Evolutionary conservation across 2,888 invertebrate genomes (phyloP), one percentile per base, ranked within the genome.

Genomic region (Dione juno): DNA sequence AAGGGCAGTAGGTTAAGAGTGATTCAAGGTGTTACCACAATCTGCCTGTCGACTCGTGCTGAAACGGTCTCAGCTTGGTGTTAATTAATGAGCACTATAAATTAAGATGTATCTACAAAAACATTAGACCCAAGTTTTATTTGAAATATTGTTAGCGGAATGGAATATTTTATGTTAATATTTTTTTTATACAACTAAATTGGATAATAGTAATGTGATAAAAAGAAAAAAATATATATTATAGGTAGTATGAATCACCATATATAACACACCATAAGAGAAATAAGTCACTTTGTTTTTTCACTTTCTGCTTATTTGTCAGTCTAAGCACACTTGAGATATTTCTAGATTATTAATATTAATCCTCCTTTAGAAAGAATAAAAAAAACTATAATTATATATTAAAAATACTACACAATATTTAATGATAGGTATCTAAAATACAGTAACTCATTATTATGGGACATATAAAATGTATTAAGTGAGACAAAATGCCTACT

Each of bases 1-100:
- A 67, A 65, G 69, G 74, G 72, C 69, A 75, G 72, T 75, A 69
- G 74, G 76, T 73, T 76, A 73, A 73, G 75, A 67, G 72, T 69
- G 57, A 67, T 69, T 73, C 70, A 66, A 75, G 72, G 67, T 67
- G 69, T 73, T 69, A 69, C 57, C 66, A 72, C 71, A 70, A 71
- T 76, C 71, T 68, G 52, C 41, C 73, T 70, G 68, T 74, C 72
- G 69, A 69, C 67, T 69, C 53, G 65, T 69, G 63, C 54, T 52
- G 58, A 65, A 70, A 73, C 58, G 66, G 45, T 16, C 37, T 57
- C 37, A 16, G 57, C 71, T 66, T 73, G 72, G 70, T 71, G 70
- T 69, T 73, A 76, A 77, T 71, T 77, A 74, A 77, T 72, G 73
- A 66, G 69, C 66, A 43, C 74, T 73, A 63, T 70, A 61, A 70